phyloP scores from a whole-genome alignment of 2,888 invertebrate genomes.

The Drosophila mimica region DNA sequence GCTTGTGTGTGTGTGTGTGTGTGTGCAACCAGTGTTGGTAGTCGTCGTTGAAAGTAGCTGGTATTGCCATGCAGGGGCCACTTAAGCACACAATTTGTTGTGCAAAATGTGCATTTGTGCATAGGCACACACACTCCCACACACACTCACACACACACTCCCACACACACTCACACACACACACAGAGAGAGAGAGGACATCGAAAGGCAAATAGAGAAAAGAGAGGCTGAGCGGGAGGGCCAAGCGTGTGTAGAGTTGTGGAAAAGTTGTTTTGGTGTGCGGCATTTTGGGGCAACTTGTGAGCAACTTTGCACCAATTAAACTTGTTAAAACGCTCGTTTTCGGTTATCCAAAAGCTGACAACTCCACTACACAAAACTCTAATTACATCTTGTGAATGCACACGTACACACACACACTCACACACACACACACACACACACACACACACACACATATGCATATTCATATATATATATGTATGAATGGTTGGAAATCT shows the following conservation, averaged over 20 bases:
- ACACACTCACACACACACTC: not conserved
- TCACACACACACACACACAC: conserved; percentile 16
- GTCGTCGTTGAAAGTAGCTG: conserved; percentile 13
- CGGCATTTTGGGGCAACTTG: conserved; percentile 68
- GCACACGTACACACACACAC: conserved; percentile 21
- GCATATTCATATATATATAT: not conserved
- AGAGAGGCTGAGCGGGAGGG: not conserved
- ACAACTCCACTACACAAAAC: conserved; percentile 77
- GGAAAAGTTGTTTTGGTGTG: conserved; percentile 59
- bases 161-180: too few relatives aligned
- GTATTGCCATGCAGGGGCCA: conserved; percentile 46
- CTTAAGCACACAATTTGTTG: conserved; percentile 44
- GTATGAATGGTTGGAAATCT: conserved; percentile 17
- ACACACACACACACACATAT: too few relatives aligned
- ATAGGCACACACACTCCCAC: conserved; percentile 12
- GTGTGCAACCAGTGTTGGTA: conserved; percentile 28
- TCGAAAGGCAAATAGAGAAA: not conserved
- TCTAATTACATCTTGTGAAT: conserved; percentile 79
- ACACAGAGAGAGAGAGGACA: not conserved
- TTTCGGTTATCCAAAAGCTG: conserved; percentile 80
- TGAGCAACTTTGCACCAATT: conserved; percentile 79
- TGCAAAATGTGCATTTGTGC: conserved; percentile 29
- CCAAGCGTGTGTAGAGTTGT: conserved; percentile 13
- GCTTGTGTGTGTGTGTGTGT: conserved; percentile 20
- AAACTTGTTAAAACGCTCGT: conserved; percentile 81